Percentiles rank a stretch among this genome's conserved stretches.
Conservation (phyloP, 64 coral and sea anemone species). For the Pocillopora verrucosa region DNA sequence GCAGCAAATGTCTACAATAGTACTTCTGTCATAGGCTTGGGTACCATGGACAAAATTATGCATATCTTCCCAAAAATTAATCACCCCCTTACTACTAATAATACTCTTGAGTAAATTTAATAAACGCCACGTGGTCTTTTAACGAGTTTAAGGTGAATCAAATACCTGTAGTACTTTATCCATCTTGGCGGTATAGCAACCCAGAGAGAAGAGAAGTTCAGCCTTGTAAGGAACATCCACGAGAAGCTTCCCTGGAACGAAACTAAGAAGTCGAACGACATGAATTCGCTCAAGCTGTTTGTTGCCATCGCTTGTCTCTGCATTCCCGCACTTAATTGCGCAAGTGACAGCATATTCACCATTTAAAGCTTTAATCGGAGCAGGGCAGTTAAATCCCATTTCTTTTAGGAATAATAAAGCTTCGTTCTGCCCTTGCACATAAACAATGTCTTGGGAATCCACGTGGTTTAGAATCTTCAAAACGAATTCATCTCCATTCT, state of each 20-base stretch:
- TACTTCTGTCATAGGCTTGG: no score
- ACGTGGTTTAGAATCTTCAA: slow-evolving; percentile 59
- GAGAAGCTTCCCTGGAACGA: slow-evolving; percentile 47
- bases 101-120: background rate
- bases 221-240: background rate
- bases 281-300: background rate
- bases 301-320: background rate
- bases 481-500: slow-evolving; percentile 25
- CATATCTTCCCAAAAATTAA: no score
- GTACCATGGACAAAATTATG: no score
- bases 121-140: background rate
- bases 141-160: background rate
- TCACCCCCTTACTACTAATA: no score
- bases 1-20: no score
- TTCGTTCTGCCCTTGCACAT: slow-evolving; percentile 54
- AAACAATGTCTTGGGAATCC: slow-evolving; percentile 34
- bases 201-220: slow-evolving; percentile 36
- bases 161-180: slow-evolving; percentile 46
- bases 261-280: slow-evolving; percentile 47
- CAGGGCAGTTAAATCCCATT: slow-evolving; percentile 26
- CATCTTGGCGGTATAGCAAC: slow-evolving; percentile 31
- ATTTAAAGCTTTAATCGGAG: slow-evolving; percentile 16
- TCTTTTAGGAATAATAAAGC: slow-evolving; percentile 34
- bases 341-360: background rate
- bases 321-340: background rate